Base-by-base conservation (phyloP, 2,797 vertebrate genomes). In the Microcaecilia unicolor region DNA sequence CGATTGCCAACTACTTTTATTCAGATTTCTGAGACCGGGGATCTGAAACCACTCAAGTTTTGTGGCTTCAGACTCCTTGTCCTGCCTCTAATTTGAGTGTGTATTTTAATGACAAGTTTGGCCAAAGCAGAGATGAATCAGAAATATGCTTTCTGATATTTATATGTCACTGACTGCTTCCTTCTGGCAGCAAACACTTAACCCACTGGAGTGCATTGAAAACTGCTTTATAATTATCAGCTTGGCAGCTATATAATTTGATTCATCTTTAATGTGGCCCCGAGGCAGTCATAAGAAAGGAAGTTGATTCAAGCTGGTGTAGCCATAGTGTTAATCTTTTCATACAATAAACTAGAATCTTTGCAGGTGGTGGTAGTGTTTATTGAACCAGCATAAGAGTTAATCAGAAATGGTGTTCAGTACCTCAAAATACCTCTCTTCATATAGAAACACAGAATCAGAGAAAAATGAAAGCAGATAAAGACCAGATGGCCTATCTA, bases 221-320 rank as follows among this genome's bases (percentile, higher is more conserved):
- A 4, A 14, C 40, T 42, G 4, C 40, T 25, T 28, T 43, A 15
- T 43, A 35, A 43, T 43, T 35, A 43, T 22, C 32, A 35, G 32
- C 3, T 9, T 21, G 10, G 11, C 25, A 26, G 8, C 14, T 26
- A 9, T n/a, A n/a, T 26, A 14, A 26, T 26, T 26, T 26, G 25
- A 14, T 26, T 29, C 20, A 8, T 15, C 14, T 25, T 17, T 5
- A n/a, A 22, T 28, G 10, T 11, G 8, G 6, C 11, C 29, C 12
- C 25, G 22, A 16, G 3, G n/a, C 17, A 9, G 15, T 18, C 14
- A 20, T 11, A 5, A 18, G 27, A 24, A 25, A 18, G 27, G 16
- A 20, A 30, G n/a, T 9, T 3, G 6, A 14, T n/a, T 8, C 16
- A 9, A 2, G 9, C 18, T 15, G 15, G 15, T 5, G 8, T 9